Percentiles rank a stretch among this genome's conserved stretches.
Conservation (phyloP, 1,140 invertebrate species). For the Archegozetes longisetosus region DNA sequence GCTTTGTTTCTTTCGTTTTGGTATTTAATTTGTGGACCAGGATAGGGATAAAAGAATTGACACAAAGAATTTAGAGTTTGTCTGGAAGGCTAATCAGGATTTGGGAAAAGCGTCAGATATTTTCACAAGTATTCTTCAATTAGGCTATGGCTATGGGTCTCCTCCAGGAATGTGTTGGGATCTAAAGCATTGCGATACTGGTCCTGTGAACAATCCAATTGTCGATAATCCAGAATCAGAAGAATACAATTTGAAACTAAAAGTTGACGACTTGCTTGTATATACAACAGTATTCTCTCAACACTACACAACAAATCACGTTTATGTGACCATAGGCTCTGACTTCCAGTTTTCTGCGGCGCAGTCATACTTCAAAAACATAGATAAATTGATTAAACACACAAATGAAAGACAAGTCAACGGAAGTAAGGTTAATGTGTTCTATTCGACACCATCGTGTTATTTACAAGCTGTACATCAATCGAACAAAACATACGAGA, state of each 20-base stretch:
- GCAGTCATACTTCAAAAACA: slow-evolving; percentile 60
- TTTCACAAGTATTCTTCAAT: slow-evolving; percentile 33
- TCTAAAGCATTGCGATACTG: slow-evolving; percentile 36
- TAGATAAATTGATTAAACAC: slow-evolving; percentile 64
- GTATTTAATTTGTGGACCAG: too few species aligned
- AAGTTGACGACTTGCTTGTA: slow-evolving; percentile 29
- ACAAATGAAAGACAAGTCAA: slow-evolving; percentile 39
- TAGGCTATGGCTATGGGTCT: slow-evolving; percentile 30
- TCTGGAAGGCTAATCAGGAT: slow-evolving; percentile 48
- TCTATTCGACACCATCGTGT: slow-evolving; percentile 60
- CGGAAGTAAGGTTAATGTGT: slow-evolving; percentile 39
- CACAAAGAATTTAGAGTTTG: slow-evolving; percentile 55
- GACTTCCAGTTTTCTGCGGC: slow-evolving; percentile 69
- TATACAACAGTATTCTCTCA: slow-evolving; percentile 28
- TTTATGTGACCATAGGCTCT: slow-evolving; percentile 78
- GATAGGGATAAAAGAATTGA: slow-evolving; percentile 49
- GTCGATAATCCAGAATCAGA: slow-evolving; percentile 26
- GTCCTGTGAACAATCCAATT: slow-evolving; percentile 26
- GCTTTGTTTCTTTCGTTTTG: too few species aligned
- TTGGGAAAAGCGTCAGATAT: slow-evolving; percentile 24
- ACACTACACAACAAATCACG: slow-evolving; percentile 41
- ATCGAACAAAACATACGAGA: slow-evolving; percentile 27
- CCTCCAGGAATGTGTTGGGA: slow-evolving; percentile 41
- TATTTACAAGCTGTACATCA: slow-evolving; percentile 45
- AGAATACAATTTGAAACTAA: slow-evolving; percentile 32